Base-by-base conservation (phyloP, 2,797 vertebrate genomes). In the Atherinosoma microstoma region DNA sequence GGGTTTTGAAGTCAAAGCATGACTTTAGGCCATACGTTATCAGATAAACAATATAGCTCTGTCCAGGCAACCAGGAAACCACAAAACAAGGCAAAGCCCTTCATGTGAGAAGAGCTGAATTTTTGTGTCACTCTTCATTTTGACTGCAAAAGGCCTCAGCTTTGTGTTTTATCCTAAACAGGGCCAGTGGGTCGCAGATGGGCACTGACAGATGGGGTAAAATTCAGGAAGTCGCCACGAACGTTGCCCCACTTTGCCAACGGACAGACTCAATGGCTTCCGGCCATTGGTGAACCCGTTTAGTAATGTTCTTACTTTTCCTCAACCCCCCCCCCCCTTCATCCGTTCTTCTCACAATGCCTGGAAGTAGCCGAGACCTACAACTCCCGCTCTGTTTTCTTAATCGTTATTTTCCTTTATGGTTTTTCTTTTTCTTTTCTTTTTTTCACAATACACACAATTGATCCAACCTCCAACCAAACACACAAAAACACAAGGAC, bases 221-320 rank as follows among this genome's bases (percentile, higher is more conserved):
- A 58, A 67, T 51, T 68, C 83, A 88, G 91, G 90, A 93, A 90
- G 82, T 72, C 51, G 13, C 77, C 61, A 20, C 62, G 71, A 87
- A 76, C 22, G 30, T 70, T 64, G 82, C 87, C 78, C 79, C 72
- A 77, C 78, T 62, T 63, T 82, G 91, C 92, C 92, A 93, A 86
- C 58, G 82, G 79, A 88, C 87, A 88, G 87, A 92, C 91, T 91
- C 87, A 87, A 93, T 91, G 88, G 89, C 91, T 95, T 95, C 95
- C 94, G 90, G 58, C 88, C 89, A 94, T 94, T 95, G 91, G 90
- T 89, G 73, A 91, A 91, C 91, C 92, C 90, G 89, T 93, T 95
- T 90, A 91, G 93, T 94, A 94, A 94, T 94, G 94, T 92, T 95
- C 92, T 94, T 94, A 94, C 94, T 95, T 95, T 95, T 95, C 92